Base-by-base conservation (phyloP, 2,888 invertebrate species). In the Drosophila engyochracea region DNA sequence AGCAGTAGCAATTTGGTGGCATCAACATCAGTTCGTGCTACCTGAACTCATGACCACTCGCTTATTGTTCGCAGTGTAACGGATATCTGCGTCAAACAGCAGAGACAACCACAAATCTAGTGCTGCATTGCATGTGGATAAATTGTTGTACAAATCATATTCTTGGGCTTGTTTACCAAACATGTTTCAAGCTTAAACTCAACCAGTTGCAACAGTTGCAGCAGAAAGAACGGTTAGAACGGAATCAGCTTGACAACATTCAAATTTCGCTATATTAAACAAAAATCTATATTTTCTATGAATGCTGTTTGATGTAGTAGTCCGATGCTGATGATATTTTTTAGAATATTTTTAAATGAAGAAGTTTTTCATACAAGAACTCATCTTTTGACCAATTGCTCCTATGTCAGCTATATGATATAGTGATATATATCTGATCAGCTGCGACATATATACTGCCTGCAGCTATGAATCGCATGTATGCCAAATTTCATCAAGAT, bases 1-100 rank as follows among this genome's bases (percentile, higher is more conserved):
- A 90, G 87, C 90, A 89, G 90, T 86, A 90, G 89, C 87, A 79
- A 79, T 84, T 90, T 81, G 78, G 77, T 81, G 67, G 52, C 65
- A 63, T 57, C 57, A 57, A 39, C 57, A 57, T 12, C 28, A 39
- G 53, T n/a, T 39, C 53, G 41, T 57, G 90, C 85, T 85, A 85
- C 88, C 90, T 80, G 81, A 75, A 72, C 51, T 39, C 53, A 35
- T 52, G 35, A 14, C 2, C 16, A 12, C 55, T 53, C 44, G 51
- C 47, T 47, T 47, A 37, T 49, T 28, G 28, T 39, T 63, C 64
- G n/a, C 14, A 35, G 10, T 60, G 72, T 68, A 63, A 74, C 70
- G 63, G 60, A 74, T 74, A 79, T 28, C 47, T 47, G 66, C 22
- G 37, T 54, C 19, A 30, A 47, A 47, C 47, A 47, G 25, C 3